Conservation (phyloP, 2,888 invertebrate genomes). For the Drosophila meridiana region DNA sequence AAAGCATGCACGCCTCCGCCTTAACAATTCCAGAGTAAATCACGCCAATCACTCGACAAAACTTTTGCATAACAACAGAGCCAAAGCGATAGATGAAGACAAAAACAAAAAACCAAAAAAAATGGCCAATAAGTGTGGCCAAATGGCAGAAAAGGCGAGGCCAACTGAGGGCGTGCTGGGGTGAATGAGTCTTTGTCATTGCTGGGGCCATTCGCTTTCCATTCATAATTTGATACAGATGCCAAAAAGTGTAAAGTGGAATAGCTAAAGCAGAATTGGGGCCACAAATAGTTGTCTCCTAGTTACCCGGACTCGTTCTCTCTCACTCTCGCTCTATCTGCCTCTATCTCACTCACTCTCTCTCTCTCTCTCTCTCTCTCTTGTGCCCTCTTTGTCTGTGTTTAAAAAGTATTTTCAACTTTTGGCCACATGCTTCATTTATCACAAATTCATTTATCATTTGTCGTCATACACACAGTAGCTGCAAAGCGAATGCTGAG, state of each 20-base stretch:
- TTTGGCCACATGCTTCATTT: slow-evolving; percentile 82
- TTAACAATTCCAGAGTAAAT: slow-evolving; percentile 53
- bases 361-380: background rate
- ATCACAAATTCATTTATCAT: slow-evolving; percentile 82
- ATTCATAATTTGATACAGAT: slow-evolving; percentile 70
- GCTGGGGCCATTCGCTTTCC: slow-evolving; percentile 49
- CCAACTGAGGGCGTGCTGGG: slow-evolving; percentile 9
- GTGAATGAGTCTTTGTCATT: slow-evolving; percentile 63
- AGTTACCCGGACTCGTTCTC: background rate
- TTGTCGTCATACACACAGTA: slow-evolving; percentile 65
- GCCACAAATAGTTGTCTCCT: slow-evolving; percentile 45
- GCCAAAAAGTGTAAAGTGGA: slow-evolving; percentile 40
- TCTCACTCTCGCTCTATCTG: background rate
- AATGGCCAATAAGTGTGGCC: slow-evolving; percentile 50
- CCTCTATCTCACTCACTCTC: background rate
- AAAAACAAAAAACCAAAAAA: background rate
- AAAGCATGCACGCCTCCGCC: slow-evolving; percentile 54
- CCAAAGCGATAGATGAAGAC: slow-evolving; percentile 38
- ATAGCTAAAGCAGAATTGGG: slow-evolving; percentile 15
- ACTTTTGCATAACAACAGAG: slow-evolving; percentile 57
- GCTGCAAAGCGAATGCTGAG: slow-evolving; percentile 53
- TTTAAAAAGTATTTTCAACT: slow-evolving; percentile 77
- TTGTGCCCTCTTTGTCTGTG: slow-evolving; percentile 22
- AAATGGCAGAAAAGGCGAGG: slow-evolving; percentile 13
- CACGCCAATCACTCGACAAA: slow-evolving; percentile 61